Percentiles rank a stretch among this genome's conserved stretches.
Evolutionary conservation across 2,888 invertebrate genomes (phyloP).

Genomic region (Hoplodrina blanda): DNA sequence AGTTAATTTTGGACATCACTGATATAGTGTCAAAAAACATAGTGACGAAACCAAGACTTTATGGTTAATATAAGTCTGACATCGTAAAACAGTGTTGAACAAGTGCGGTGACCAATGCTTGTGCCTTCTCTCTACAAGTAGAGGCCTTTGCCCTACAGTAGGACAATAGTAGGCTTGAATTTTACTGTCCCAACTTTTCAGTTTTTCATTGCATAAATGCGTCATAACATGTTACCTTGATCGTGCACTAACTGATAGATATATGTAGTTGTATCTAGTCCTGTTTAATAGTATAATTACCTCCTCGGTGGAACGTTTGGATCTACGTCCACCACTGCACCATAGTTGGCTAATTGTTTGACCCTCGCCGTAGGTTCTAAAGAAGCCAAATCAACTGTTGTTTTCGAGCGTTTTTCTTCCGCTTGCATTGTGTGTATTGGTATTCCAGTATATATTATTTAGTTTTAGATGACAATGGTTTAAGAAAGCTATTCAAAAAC

Average conservation of each 20-base stretch:
- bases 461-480: constrained; percentile 16
- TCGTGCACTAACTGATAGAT: constrained; percentile 1
- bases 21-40: too few relatives aligned
- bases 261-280: background rate
- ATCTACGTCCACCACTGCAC: constrained; percentile 93
- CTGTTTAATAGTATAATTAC: constrained; percentile 82
- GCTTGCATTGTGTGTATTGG: constrained; percentile 73
- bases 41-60: too few relatives aligned
- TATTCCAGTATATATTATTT: constrained; percentile 10
- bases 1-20: too few relatives aligned
- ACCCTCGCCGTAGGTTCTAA: constrained; percentile 93
- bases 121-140: too few relatives aligned
- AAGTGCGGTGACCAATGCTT: too few relatives aligned
- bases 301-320: constrained; percentile 94
- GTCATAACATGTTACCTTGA: constrained; percentile 22
- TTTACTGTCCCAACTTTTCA: background rate
- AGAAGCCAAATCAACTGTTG: constrained; percentile 78
- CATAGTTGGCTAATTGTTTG: constrained; percentile 92
- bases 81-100: too few relatives aligned
- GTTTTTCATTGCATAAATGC: constrained; percentile 4
- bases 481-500: constrained; percentile 21
- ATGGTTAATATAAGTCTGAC: too few relatives aligned
- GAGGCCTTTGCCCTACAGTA: too few relatives aligned
- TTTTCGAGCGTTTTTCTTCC: constrained; percentile 77
- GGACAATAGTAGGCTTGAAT: too few relatives aligned